Evolutionary conservation across 2,797 vertebrate species (phyloP), one percentile per base, ranked within the genome.

Genomic region (Lepidocolaptes lacrymiger): DNA sequence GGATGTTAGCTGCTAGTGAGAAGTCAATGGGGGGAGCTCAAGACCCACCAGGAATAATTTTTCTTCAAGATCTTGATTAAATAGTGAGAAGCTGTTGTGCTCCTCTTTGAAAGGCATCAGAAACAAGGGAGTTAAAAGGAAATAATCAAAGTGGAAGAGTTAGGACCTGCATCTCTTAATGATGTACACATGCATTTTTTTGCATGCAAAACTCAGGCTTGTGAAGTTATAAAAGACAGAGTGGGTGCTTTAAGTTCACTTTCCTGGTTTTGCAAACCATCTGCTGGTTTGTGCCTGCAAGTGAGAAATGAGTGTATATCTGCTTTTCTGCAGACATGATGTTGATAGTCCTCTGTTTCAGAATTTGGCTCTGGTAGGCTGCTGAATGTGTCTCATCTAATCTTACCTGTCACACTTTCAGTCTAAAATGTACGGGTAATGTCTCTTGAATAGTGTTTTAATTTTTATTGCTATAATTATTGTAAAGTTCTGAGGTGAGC

Each of bases 21-120:
- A 85, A 95, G 87, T 92, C 89, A 56, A 84, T 91, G 89, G 85
- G 91, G 95, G 93, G 85, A 97, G 95, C 95, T 95, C 95, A 96
- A 89, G 95, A 88, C 91, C 58, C 73, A 76, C 62, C 19, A 88
- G 85, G 94, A 94, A 86, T 76, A 69, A 32, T 88, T 93, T 91
- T 91, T 78, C 54, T 69, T 88, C 59, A 69, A 69, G 69, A 55
- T 78, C 43, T 76, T 66, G 51, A 88, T 78, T 68, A 93, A 93
- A 72, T 18, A 67, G 39, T 14, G 52, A 89, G 79, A 86, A 73
- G 23, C 36, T 0, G 4, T 91, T 87, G 14, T 78, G 39, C 26
- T 78, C 7, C 62, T 85, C 81, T 89, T 76, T 15, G 59, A 91
- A 75, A 78, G 55, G 59, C 26, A 2, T 76, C 82, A 94, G 79